A percentile compares a stretch with the other conserved stretches of the same genome.
Conservation (phyloP, 2,888 invertebrate species). For the Trachelus tabidus region DNA sequence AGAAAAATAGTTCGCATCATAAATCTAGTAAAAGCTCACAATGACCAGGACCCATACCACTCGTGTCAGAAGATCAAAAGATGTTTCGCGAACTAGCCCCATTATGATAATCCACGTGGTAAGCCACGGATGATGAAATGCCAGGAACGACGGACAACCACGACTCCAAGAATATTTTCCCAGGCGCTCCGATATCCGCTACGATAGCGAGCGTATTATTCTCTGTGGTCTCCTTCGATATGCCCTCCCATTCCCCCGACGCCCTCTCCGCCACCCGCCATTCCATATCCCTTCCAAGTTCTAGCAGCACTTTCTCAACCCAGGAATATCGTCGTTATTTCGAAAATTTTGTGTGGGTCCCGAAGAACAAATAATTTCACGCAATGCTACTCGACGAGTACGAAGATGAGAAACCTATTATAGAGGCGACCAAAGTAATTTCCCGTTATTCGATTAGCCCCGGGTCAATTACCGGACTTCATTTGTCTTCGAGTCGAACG, state of each 20-base stretch:
- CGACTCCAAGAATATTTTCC: neutral
- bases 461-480: neutral
- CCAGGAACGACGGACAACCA: neutral
- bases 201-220: neutral
- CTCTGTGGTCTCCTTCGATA: neutral
- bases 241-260: neutral
- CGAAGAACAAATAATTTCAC: neutral
- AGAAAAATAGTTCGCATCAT: constrained; percentile 37
- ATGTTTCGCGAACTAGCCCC: neutral
- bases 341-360: neutral
- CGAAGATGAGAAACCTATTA: neutral
- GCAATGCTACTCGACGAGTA: neutral
- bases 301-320: neutral
- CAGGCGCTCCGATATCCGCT: neutral
- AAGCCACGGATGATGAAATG: neutral
- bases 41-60: neutral
- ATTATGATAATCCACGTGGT: constrained; percentile 3
- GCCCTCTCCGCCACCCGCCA: neutral
- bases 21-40: constrained; percentile 32
- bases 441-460: neutral
- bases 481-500: neutral
- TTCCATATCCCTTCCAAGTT: neutral
- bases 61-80: constrained; percentile 3
- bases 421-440: neutral
- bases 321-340: neutral